Base-by-base conservation (phyloP, 2,888 invertebrate genomes). In the Mythimna lalbum region DNA sequence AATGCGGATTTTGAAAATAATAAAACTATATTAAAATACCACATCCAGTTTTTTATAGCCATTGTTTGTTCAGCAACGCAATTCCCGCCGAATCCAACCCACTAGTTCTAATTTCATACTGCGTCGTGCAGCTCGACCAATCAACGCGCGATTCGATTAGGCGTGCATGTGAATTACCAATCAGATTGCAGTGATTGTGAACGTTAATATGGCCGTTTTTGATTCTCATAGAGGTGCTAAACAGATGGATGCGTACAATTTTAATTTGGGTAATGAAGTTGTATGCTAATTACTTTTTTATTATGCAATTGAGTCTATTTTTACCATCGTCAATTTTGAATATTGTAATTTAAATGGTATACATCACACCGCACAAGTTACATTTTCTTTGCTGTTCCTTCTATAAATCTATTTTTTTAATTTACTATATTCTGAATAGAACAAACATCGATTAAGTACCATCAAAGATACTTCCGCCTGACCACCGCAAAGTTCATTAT, bases 51-150 rank as follows among this genome's bases (percentile, higher is more conserved):
- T 52, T 63, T 79, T 12, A 39, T 73, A 36, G 49, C 50, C 62
- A 36, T 52, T 78, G 80, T 69, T 74, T 70, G n/a, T 64, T 59
- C 33, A 59, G 56, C 64, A 50, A 79, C 77, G 47, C 59, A 77
- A 69, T 71, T 77, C 76, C 74, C 69, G 66, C 75, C 73, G 65
- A 78, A 80, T 71, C 81, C 81, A 77, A 68, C 87, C 87, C 90
- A 89, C 88, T 70, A 88, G 90, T 89, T 93, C 92, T 85, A 92
- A 93, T 94, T 93, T 92, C 91, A 91, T 89, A 87, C 83, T 83
- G 85, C 83, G 90, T 88, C 86, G 81, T 78, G 80, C 69, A 76
- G 64, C 76, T 76, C 82, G 80, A 78, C 93, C 92, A 94, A 94
- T 93, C 82, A 85, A 83, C 86, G 82, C 76, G 81, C 83, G 81